Conservation (phyloP, 2,113 vertebrate genomes). For the Poicephalus gulielmi region DNA sequence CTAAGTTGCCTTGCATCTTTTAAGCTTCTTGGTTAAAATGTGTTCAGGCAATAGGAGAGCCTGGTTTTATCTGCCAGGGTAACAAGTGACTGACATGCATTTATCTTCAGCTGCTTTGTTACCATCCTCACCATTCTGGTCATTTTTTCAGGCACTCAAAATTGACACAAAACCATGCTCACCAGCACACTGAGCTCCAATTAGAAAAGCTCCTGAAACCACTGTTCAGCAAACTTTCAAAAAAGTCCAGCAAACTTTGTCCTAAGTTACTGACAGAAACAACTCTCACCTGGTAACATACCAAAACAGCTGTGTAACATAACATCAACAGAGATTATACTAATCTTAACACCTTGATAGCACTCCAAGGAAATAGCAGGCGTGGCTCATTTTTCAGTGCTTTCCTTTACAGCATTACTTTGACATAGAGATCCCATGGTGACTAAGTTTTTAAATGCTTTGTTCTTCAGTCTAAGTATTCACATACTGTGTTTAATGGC, state of each 20-base stretch:
- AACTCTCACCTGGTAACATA: neutral
- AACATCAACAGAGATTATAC: neutral
- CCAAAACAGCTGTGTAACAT: neutral
- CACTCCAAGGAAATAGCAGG: accelerated
- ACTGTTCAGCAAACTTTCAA: neutral
- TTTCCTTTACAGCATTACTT: neutral
- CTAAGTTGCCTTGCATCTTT: neutral
- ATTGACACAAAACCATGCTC: neutral
- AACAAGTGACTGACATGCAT: neutral
- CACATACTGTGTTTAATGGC: neutral
- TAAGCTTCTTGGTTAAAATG: neutral
- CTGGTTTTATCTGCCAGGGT: neutral
- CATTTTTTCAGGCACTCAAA: neutral
- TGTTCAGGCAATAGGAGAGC: neutral
- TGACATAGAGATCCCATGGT: neutral
- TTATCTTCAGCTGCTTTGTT: neutral
- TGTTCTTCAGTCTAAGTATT: neutral
- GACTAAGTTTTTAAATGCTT: neutral
- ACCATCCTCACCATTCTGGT: accelerated
- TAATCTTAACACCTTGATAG: accelerated
- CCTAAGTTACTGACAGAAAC: neutral
- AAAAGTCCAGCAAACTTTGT: neutral
- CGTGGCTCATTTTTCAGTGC: neutral
- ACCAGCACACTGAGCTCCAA: neutral
- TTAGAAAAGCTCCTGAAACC: neutral